A percentile compares a stretch with the other conserved stretches of the same genome.
phyloP scores from a whole-genome alignment of 2,888 invertebrate species.

The Drosophila stalkeri region DNA sequence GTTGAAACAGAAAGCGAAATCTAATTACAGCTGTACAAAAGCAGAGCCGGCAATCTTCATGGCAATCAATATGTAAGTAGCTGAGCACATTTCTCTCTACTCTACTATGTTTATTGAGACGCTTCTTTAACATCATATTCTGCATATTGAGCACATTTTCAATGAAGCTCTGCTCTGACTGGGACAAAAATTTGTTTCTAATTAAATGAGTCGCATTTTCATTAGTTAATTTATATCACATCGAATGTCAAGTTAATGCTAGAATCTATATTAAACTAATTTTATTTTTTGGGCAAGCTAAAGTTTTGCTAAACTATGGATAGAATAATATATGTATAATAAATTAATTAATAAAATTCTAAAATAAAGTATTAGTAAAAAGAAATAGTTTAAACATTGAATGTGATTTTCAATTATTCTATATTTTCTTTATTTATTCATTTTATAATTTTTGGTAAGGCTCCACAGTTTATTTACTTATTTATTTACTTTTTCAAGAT shows the following conservation, averaged over 20 bases:
- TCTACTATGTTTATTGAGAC: conserved; percentile 5
- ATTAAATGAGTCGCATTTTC: background rate
- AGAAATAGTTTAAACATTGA: background rate
- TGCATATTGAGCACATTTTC: background rate
- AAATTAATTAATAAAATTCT: background rate
- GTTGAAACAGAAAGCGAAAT: conserved; percentile 64
- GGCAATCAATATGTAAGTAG: conserved; percentile 64
- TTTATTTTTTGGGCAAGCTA: too few relatives aligned
- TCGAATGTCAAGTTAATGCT: too few relatives aligned
- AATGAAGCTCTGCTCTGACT: background rate
- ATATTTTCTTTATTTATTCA: background rate
- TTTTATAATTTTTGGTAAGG: background rate
- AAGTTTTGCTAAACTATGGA: too few relatives aligned
- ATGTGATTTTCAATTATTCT: background rate
- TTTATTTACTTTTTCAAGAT: background rate
- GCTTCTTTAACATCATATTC: background rate
- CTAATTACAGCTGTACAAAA: conserved; percentile 62
- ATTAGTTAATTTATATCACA: too few relatives aligned
- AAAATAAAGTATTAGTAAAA: background rate
- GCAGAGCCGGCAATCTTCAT: conserved; percentile 26
- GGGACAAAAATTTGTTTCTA: background rate
- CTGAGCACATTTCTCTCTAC: conserved; percentile 14
- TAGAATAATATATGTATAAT: background rate
- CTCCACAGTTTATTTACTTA: background rate
- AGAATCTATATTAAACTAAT: too few relatives aligned